phyloP scores from a whole-genome alignment of 2,888 invertebrate genomes.

The Conistra vaccinii region DNA sequence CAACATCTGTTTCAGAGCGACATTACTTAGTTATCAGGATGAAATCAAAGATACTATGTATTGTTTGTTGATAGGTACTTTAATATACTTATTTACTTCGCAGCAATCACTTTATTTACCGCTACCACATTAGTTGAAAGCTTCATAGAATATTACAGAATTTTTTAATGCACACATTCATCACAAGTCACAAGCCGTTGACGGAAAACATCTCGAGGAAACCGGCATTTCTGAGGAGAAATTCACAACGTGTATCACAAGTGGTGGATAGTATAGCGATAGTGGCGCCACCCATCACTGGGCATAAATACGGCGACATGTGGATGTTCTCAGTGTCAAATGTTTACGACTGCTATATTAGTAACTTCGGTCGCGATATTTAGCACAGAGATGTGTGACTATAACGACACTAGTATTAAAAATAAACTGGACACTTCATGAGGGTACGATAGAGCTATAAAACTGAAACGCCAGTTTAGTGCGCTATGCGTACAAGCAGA shows the following conservation, averaged over 20 bases:
- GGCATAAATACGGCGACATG: slow-evolving; percentile 52
- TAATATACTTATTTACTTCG: not conserved
- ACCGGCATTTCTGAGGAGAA: slow-evolving; percentile 74
- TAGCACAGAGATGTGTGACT: slow-evolving; percentile 56
- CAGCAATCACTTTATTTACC: not conserved
- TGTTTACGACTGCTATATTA: slow-evolving; percentile 54
- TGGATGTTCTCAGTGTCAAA: slow-evolving; percentile 55
- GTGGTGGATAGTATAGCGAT: slow-evolving; percentile 54
- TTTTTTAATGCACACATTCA: slow-evolving; percentile 57
- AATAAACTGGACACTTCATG: slow-evolving; percentile 53
- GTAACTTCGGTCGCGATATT: slow-evolving; percentile 54
- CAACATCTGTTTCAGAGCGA: slow-evolving; percentile 15
- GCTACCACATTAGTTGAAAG: slow-evolving; percentile 9
- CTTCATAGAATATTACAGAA: slow-evolving; percentile 34
- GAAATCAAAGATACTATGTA: not conserved
- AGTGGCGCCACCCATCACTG: slow-evolving; percentile 64
- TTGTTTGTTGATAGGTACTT: slow-evolving; percentile 3
- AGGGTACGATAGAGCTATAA: slow-evolving; percentile 28
- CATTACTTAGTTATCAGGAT: not conserved
- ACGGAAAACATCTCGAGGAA: slow-evolving; percentile 71
- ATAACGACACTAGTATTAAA: slow-evolving; percentile 49
- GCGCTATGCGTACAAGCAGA: slow-evolving; percentile 1
- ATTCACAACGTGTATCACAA: slow-evolving; percentile 69
- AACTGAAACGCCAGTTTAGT: slow-evolving; percentile 28
- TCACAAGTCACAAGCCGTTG: slow-evolving; percentile 64